A percentile compares a stretch with the other conserved stretches of the same genome.
Evolutionary conservation across 2,113 vertebrate species (phyloP).

Genomic region (human (Homo sapiens)): GRCh38 chr4:52929001-52929500

Average conservation of each 20-base stretch:
- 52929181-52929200: background rate
- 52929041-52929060: constrained; percentile 12
- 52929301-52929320: background rate
- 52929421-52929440: constrained; percentile 23
- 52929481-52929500: background rate
- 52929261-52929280: background rate
- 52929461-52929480: background rate
- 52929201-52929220: too few species aligned
- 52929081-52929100: background rate
- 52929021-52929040: background rate
- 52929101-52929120: background rate
- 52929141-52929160: background rate
- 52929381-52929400: constrained; percentile 40
- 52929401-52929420: constrained; percentile 50
- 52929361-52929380: constrained; percentile 51
- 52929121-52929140: background rate
- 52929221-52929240: background rate
- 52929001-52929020: constrained; percentile 29
- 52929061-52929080: background rate
- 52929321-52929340: background rate
- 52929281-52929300: background rate
- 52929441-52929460: constrained; percentile 26
- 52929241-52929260: background rate
- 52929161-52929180: too few species aligned
- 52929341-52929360: constrained; percentile 1